Evolutionary conservation across 37 sponge, comb jelly and placozoan species (phyloP).

Genomic region (Sycon ciliatum): DNA sequence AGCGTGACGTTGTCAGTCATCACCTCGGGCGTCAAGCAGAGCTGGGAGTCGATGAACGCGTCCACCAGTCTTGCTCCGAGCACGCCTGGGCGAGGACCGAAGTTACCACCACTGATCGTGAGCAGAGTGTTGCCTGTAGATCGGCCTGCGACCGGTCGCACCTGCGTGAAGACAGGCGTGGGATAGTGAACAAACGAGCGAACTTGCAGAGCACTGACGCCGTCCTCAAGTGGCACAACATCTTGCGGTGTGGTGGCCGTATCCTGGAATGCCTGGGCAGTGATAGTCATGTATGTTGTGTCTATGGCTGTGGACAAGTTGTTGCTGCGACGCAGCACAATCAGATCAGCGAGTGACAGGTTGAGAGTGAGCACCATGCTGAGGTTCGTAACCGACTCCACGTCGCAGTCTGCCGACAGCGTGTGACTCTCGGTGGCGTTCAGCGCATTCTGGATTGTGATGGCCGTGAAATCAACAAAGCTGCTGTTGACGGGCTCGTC

Average conservation of each 20-base stretch:
- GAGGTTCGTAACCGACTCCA: constrained; percentile 17
- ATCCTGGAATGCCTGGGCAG: constrained; percentile 65
- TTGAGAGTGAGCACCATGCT: constrained; percentile 46
- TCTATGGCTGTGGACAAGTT: constrained; percentile 56
- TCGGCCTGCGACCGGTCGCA: constrained; percentile 68
- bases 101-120: constrained; percentile 54
- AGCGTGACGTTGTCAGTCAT: constrained; percentile 33
- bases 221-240: constrained; percentile 60
- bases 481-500: constrained; percentile 69
- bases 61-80: constrained; percentile 56
- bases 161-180: constrained; percentile 53
- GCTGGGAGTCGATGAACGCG: constrained; percentile 35
- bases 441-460: constrained; percentile 64
- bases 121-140: constrained; percentile 63
- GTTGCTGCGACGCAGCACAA: constrained; percentile 44
- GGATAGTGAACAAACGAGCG: constrained; percentile 56
- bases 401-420: constrained; percentile 52
- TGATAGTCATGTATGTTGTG: constrained; percentile 54
- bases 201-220: constrained; percentile 53
- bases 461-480: constrained; percentile 35
- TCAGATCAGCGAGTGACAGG: constrained; percentile 38
- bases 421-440: constrained; percentile 38
- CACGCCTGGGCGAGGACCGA: constrained; percentile 48
- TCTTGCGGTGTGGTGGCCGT: constrained; percentile 73
- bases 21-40: constrained; percentile 42